These are phyloP conservation scores for Ctenosaura bakeri DNA, from an alignment of 2,797 vertebrate species.

Conservation along the genomic window DNA sequence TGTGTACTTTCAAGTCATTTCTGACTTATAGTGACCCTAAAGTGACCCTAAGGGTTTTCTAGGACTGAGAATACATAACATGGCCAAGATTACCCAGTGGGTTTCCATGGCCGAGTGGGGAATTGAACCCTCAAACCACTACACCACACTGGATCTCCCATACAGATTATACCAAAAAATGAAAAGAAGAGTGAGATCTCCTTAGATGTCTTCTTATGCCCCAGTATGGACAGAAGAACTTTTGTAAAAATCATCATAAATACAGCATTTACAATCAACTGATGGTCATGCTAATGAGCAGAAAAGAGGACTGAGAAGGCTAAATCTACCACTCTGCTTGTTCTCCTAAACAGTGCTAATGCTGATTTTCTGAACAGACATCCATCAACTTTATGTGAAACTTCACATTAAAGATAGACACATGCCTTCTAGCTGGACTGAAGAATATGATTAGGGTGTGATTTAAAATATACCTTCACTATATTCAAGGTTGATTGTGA, in stretches of 20 bases:
- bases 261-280: background rate
- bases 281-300: background rate
- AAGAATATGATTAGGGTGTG: background rate
- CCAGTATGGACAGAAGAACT: background rate
- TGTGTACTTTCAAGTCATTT: too few species aligned
- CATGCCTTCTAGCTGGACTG: background rate
- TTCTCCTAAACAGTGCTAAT: too few species aligned
- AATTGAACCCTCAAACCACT: too few species aligned
- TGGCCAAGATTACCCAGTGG: too few species aligned
- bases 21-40: too few species aligned
- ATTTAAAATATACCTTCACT: background rate
- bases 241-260: background rate
- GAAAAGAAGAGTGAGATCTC: background rate
- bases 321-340: too few species aligned
- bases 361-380: too few species aligned
- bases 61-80: too few species aligned
- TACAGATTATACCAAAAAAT: background rate
- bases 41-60: too few species aligned
- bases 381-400: background rate
- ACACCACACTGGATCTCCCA: too few species aligned
- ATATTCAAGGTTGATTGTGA: background rate
- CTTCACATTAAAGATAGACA: background rate
- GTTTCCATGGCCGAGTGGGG: too few species aligned
- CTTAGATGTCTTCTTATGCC: background rate
- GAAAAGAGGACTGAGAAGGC: too few species aligned